Conservation (phyloP, 2,797 vertebrate species). For the Tenualosa thibaudeaui region DNA sequence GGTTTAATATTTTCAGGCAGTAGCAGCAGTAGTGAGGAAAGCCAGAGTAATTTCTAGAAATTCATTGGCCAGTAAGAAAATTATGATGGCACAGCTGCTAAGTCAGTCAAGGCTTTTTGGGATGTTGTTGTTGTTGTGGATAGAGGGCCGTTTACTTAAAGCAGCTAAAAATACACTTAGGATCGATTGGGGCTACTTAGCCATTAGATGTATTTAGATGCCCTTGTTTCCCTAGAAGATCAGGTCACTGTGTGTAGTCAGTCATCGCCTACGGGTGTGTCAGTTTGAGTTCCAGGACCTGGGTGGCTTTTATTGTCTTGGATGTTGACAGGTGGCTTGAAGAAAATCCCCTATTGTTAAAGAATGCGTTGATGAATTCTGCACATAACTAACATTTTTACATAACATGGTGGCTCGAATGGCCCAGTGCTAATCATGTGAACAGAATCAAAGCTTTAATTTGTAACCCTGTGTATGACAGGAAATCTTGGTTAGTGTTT, state of each 20-base stretch:
- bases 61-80: neutral
- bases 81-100: neutral
- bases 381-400: neutral
- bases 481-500: neutral
- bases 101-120: neutral
- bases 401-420: neutral
- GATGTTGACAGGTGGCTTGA: neutral
- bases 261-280: neutral
- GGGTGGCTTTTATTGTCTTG: neutral
- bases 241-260: neutral
- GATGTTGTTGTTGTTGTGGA: neutral
- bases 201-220: neutral
- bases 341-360: neutral
- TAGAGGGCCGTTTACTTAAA: neutral
- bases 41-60: neutral
- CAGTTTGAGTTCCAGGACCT: neutral
- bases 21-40: neutral
- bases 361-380: neutral
- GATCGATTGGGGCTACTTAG: constrained; percentile 20
- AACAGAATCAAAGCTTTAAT: neutral
- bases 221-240: constrained; percentile 5
- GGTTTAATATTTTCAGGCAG: neutral
- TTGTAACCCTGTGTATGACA: neutral
- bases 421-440: neutral
- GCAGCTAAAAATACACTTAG: neutral